Evolutionary conservation across 2,888 invertebrate genomes (phyloP), one percentile per base, ranked within the genome.

Genomic region (Imbricaverruca yamaguchii): DNA sequence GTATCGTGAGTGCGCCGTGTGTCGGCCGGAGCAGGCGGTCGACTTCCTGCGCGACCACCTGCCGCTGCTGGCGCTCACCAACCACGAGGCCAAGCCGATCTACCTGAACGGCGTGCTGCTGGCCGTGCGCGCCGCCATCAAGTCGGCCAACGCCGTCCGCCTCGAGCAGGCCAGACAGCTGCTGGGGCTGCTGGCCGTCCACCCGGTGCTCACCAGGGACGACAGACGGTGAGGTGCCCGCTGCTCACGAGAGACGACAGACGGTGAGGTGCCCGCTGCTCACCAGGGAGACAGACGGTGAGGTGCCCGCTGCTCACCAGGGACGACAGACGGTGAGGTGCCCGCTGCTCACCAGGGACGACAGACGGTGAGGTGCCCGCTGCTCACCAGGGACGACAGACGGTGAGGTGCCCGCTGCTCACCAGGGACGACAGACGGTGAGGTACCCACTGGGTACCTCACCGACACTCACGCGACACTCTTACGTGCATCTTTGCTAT

Each of bases 51-150:
- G 55, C 55, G 74, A 74, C 21, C 74, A 74, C 74, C 74, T 74
- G 74, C 74, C 74, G 55, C 21, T 74, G 74, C 74, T 74, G 74
- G 74, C 74, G 53, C 74, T 74, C 53, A 74, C 74, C 55, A 74
- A 74, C 74, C 74, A 74, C 74, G 74, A 74, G 74, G 74, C 74
- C 9, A 74, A 74, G 74, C 74, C 79, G 79, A 23, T 79, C 57
- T 79, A 79, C 79, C 23, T 79, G 56, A 56, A 79, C 23, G 79
- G 57, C 23, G 79, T 79, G 79, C 11, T 56, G 56, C 79, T 23
- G 8, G 79, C 79, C 15, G 79, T 79, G 79, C 23, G 56, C 3
- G 57, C 79, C 6, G 79, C 79, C 9, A 57, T 79, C 23, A 23
- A 25, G 23, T 23, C 57, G 23, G 79, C 21, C 57, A 23, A 57